Evolutionary conservation across 2,113 vertebrate species (phyloP).

Genomic region (Charadrius vociferus): DNA sequence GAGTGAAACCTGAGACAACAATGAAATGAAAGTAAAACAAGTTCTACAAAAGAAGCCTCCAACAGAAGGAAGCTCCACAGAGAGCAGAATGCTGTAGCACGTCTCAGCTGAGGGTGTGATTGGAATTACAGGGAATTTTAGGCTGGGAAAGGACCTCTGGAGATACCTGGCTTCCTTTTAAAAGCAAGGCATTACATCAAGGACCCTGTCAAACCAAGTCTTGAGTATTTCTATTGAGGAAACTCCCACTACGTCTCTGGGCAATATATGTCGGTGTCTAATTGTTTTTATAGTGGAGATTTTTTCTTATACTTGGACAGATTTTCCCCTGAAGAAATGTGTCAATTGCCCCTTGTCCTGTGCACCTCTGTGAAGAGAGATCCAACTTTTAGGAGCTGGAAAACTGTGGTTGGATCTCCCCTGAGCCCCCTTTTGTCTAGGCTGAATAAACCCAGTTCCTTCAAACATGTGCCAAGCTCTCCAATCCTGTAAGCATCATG

Average conservation of each 20-base stretch:
- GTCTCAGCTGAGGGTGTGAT: neutral
- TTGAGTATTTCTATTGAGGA: neutral
- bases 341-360: neutral
- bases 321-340: neutral
- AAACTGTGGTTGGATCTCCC: neutral
- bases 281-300: neutral
- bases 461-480: neutral
- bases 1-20: neutral
- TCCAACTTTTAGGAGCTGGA: neutral
- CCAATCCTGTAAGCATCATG: neutral
- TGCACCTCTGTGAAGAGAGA: neutral
- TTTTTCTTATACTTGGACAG: neutral
- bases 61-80: neutral
- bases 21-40: constrained; percentile 3
- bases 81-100: neutral
- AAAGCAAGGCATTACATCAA: neutral
- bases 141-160: neutral
- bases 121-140: neutral
- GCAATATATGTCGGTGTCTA: neutral
- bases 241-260: neutral
- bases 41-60: neutral
- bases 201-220: neutral
- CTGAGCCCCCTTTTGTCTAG: neutral
- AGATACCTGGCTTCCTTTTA: neutral
- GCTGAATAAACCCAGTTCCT: neutral